phyloP scores from a whole-genome alignment of 2,888 invertebrate genomes.

The Aleiodes testaceus region DNA sequence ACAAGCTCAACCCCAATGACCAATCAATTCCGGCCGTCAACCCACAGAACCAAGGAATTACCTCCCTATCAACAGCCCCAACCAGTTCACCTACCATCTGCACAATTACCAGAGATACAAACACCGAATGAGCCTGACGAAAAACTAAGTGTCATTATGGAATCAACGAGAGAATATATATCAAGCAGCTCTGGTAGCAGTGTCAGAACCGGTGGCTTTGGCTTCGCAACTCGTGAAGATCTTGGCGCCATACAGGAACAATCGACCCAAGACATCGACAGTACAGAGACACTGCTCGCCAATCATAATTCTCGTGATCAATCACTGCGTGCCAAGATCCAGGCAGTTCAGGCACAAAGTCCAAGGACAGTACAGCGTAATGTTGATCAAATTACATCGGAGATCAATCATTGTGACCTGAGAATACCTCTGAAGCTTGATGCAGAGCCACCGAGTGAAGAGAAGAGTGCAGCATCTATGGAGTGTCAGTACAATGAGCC shows the following conservation, averaged over 20 bases:
- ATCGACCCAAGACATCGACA: constrained; percentile 54
- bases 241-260: constrained; percentile 64
- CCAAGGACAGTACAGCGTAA: constrained; percentile 71
- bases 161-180: constrained; percentile 79
- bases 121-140: constrained; percentile 59
- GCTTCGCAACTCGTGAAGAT: constrained; percentile 65
- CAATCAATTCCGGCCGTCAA: constrained; percentile 62
- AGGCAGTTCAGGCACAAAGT: constrained; percentile 71
- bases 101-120: constrained; percentile 26
- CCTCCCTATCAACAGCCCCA: constrained; percentile 43
- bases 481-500: constrained; percentile 66
- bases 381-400: constrained; percentile 70
- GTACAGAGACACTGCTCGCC: constrained; percentile 53
- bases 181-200: constrained; percentile 71
- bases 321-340: constrained; percentile 68
- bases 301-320: constrained; percentile 60
- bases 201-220: constrained; percentile 61
- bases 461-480: constrained; percentile 57
- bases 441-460: constrained; percentile 50
- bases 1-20: constrained; percentile 69
- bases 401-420: constrained; percentile 70
- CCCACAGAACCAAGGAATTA: constrained; percentile 59
- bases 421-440: constrained; percentile 64
- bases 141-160: constrained; percentile 78
- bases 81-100: constrained; percentile 31